phyloP scores from a whole-genome alignment of 23 tunicate genomes.

The Ascidia mentula region DNA sequence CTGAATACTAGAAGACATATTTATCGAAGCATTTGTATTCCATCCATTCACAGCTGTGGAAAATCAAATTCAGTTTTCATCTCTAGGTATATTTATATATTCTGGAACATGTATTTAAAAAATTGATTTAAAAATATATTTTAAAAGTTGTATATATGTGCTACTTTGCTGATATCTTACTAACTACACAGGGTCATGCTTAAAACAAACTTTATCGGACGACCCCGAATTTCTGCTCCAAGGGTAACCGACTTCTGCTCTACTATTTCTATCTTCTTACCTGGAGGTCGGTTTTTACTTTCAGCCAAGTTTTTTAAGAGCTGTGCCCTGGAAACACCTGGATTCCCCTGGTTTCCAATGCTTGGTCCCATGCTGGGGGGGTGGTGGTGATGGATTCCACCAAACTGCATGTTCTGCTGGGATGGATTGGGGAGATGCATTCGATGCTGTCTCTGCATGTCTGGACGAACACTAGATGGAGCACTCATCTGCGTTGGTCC shows the following conservation, averaged over 20 bases:
- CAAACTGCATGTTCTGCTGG: background rate
- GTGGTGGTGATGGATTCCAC: background rate
- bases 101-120: too few species aligned
- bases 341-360: background rate
- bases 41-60: too few species aligned
- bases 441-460: conserved; percentile 29
- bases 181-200: too few species aligned
- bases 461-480: background rate
- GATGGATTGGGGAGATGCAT: conserved; percentile 1
- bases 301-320: conserved; percentile 39
- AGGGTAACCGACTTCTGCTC: too few species aligned
- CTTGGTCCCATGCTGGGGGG: background rate
- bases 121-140: too few species aligned
- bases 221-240: too few species aligned
- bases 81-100: too few species aligned
- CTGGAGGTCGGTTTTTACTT: conserved; percentile 1
- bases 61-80: too few species aligned
- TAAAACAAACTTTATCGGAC: too few species aligned
- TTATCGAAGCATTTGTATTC: conserved; percentile 32
- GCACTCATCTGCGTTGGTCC: conserved; percentile 1
- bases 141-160: too few species aligned
- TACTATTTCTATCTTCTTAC: too few species aligned
- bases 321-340: conserved; percentile 24
- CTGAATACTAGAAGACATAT: conserved; percentile 34
- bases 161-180: too few species aligned